Evolutionary conservation across 2,113 vertebrate species (phyloP).

Genomic region (Reinhardtius hippoglossoides): DNA sequence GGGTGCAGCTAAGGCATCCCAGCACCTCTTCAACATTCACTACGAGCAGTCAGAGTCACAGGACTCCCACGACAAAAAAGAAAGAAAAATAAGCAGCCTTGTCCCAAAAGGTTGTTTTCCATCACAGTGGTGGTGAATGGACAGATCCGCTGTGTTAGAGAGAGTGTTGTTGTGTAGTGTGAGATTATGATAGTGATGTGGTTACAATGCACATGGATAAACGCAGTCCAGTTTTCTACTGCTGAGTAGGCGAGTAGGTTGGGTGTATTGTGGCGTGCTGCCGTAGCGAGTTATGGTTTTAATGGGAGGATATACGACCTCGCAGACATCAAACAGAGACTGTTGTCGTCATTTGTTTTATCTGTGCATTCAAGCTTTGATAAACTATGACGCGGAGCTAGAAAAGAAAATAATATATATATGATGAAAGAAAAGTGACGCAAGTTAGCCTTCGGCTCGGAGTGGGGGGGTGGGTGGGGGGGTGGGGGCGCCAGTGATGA

Average conservation of each 20-base stretch:
- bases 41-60: conserved; percentile 57
- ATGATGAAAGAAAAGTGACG: conserved; percentile 58
- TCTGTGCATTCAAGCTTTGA: conserved; percentile 78
- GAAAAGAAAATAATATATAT: conserved; percentile 37
- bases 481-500: conserved; percentile 4
- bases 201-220: conserved; percentile 57
- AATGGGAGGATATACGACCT: conserved; percentile 57
- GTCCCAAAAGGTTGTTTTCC: conserved; percentile 39
- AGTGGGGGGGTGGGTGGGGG: not conserved
- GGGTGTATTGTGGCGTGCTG: conserved; percentile 58
- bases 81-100: conserved; percentile 59
- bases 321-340: conserved; percentile 80
- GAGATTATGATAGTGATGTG: conserved; percentile 54
- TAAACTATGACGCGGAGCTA: conserved; percentile 71
- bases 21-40: conserved; percentile 53
- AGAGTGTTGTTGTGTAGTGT: conserved; percentile 61
- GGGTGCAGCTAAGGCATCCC: conserved; percentile 57
- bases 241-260: conserved; percentile 53
- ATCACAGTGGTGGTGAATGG: conserved; percentile 60
- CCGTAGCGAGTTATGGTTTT: conserved; percentile 48
- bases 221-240: conserved; percentile 61
- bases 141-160: conserved; percentile 38
- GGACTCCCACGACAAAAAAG: conserved; percentile 50
- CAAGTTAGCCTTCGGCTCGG: conserved; percentile 48
- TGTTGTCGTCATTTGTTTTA: conserved; percentile 77